Evolutionary conservation across 1,140 invertebrate species (phyloP).

Genomic region (Bombus impatiens): DNA sequence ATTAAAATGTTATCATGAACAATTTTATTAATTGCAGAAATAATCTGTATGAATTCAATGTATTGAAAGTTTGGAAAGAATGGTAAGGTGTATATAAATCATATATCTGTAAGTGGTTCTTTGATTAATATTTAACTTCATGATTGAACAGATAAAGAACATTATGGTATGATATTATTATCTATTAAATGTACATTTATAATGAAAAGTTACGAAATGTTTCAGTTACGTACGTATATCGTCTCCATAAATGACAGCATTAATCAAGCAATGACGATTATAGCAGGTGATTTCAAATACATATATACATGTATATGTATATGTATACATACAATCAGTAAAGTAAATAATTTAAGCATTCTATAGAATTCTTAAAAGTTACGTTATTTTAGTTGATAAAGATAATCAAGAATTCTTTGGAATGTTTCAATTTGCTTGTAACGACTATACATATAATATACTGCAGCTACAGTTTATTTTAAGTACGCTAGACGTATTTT

Average conservation of each 20-base stretch:
- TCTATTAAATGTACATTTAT: conserved; percentile 15
- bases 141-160: neutral
- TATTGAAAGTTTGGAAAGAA: neutral
- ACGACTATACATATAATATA: neutral
- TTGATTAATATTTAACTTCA: conserved; percentile 1
- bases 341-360: conserved; percentile 18
- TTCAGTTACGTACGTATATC: conserved; percentile 60
- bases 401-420: conserved; percentile 11
- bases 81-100: neutral
- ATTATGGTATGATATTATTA: neutral
- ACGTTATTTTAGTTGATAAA: neutral
- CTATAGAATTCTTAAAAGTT: conserved; percentile 3
- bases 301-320: conserved; percentile 17
- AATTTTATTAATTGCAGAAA: too few species aligned
- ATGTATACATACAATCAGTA: conserved; percentile 27
- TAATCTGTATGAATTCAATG: neutral
- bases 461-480: neutral
- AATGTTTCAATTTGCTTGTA: conserved; percentile 35
- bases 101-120: neutral
- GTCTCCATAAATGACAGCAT: conserved; percentile 52
- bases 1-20: neutral
- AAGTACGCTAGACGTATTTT: conserved; percentile 18
- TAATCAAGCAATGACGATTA: conserved; percentile 50
- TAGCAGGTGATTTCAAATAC: conserved; percentile 59
- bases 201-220: conserved; percentile 60